phyloP scores from a whole-genome alignment of 2,797 vertebrate species.

The Lagodon rhomboides region DNA sequence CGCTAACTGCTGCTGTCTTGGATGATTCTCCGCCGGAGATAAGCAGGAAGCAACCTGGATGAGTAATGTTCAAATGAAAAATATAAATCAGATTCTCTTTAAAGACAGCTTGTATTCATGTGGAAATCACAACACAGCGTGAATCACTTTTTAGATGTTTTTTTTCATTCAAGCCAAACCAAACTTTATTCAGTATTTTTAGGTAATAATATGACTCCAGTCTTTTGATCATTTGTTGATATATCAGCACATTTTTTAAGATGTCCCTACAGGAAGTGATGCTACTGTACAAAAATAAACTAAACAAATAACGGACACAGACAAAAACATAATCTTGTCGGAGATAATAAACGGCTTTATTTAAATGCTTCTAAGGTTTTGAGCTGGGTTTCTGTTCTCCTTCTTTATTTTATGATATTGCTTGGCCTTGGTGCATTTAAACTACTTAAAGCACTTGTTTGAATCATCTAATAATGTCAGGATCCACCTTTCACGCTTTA shows the following conservation, averaged over 20 bases:
- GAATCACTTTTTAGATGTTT: too few relatives aligned
- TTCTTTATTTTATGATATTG: background rate
- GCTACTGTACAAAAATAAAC: background rate
- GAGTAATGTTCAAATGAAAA: background rate
- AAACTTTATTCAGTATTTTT: too few relatives aligned
- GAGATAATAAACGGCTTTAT: background rate
- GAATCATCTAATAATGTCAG: too few relatives aligned
- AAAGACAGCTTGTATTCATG: background rate
- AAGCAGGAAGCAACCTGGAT: conserved; percentile 12
- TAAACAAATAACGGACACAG: too few relatives aligned
- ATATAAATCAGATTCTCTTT: background rate
- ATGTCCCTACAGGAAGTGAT: background rate
- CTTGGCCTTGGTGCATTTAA: background rate
- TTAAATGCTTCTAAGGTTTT: background rate
- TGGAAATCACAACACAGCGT: background rate
- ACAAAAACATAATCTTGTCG: too few relatives aligned
- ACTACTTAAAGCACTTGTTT: too few relatives aligned
- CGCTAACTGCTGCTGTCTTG: conserved; percentile 49
- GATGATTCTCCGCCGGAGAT: conserved; percentile 25
- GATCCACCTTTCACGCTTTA: background rate
- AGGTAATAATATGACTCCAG: too few relatives aligned
- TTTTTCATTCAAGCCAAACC: too few relatives aligned
- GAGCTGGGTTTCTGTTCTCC: background rate
- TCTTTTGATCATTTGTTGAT: too few relatives aligned
- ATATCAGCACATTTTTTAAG: background rate